Evolutionary conservation across 2,797 vertebrate species (phyloP), one percentile per base, ranked within the genome.

Genomic region (Sphenopsis melanotis): DNA sequence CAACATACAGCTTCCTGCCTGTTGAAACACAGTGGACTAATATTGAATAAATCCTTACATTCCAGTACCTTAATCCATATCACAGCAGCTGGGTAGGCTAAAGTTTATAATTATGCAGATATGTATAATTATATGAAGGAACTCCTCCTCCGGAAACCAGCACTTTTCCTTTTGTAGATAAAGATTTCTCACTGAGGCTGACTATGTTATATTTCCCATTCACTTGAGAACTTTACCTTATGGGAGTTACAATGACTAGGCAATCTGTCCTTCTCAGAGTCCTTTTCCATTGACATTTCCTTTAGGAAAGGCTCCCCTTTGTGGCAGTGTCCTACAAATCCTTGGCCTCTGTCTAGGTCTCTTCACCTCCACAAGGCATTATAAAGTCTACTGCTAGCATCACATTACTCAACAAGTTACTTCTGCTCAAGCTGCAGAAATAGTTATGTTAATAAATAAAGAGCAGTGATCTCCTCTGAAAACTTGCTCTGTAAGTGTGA

Each of bases 351-450:
- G 13, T 20, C 27, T 18, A 34, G 24, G 30, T 4, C 9, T 71
- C 24, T 64, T 50, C 15, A 59, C 9, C 12, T 71, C n/a, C 24
- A 16, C 4, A 3, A 1, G 2, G 4, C n/a, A 34, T n/a, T 3
- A 0, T 21, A 55, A 76, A 55, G 12, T 46, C 27, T 71, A 26
- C 24, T 46, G 18, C 24, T 50, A 39, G 12, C 15, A 78, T 2
- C 10, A 5, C 24, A 60, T 72, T 23, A 27, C 4, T 30, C n/a
- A 64, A 49, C 19, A 75, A 66, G 15, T 34, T 78, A 44, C 15
- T 87, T 64, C 24, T 82, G 13, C 20, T 79, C 32, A 63, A 55
- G 7, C 23, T 83, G 19, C 17, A 87, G 47, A 61, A 70, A 39
- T 36, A 63, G 50, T 30, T 52, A 44, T 11, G 17, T 30, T 75